Percentiles rank a stretch among this genome's conserved stretches.
Evolutionary conservation across 2,888 invertebrate genomes (phyloP).

Genomic region (Calameuta idolon): DNA sequence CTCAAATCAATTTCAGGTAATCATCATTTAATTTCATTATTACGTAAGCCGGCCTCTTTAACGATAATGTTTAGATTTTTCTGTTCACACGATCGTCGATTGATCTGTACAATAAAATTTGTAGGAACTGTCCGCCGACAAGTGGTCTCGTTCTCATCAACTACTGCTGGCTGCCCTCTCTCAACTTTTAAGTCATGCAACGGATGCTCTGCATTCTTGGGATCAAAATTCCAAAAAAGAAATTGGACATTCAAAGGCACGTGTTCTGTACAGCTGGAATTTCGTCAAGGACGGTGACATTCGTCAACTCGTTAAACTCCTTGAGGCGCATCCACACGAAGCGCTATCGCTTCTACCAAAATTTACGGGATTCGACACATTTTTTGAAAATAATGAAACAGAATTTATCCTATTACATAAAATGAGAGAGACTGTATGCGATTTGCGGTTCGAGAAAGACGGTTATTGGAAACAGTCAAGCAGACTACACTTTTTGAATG

Average conservation of each 20-base stretch:
- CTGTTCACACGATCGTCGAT: background rate
- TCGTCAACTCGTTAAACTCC: slow-evolving; percentile 48
- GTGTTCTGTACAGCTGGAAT: slow-evolving; percentile 46
- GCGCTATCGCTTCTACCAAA: slow-evolving; percentile 46
- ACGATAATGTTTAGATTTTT: background rate
- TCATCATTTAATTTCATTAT: background rate
- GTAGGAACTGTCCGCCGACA: background rate
- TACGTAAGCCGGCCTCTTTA: background rate
- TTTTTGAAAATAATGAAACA: slow-evolving; percentile 7
- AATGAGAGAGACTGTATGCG: slow-evolving; percentile 44
- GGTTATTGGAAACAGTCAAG: slow-evolving; percentile 45
- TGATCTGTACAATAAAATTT: background rate
- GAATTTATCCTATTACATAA: slow-evolving; percentile 30
- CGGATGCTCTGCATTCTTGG: slow-evolving; percentile 9
- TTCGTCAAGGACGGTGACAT: slow-evolving; percentile 47
- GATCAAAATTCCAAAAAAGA: background rate
- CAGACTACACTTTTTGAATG: slow-evolving; percentile 42
- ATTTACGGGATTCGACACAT: background rate
- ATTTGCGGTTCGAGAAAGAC: slow-evolving; percentile 34
- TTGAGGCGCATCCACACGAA: slow-evolving; percentile 51
- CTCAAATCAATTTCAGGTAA: background rate
- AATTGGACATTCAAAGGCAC: background rate
- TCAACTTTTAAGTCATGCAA: slow-evolving; percentile 44
- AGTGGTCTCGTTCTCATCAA: background rate
- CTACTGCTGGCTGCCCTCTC: slow-evolving; percentile 48